Conservation (phyloP, 2,797 vertebrate genomes). For the Peromyscus nudipes region DNA sequence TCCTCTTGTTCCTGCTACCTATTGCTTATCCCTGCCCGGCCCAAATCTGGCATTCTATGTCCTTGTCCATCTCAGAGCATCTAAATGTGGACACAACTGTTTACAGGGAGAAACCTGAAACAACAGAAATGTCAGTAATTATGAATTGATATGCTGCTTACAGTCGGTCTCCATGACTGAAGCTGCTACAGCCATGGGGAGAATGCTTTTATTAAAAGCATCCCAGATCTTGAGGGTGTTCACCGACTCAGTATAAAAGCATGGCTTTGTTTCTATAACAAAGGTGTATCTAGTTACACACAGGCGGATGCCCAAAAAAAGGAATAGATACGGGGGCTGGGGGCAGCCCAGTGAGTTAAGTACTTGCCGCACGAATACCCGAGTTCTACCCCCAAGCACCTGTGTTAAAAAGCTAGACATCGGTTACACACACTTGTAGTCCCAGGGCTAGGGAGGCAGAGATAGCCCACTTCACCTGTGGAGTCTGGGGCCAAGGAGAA, state of each 20-base stretch:
- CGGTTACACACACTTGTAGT: accelerated
- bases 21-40: accelerated
- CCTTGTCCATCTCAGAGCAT: neutral
- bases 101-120: neutral
- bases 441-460: neutral
- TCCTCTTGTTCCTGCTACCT: accelerated
- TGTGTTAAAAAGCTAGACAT: neutral
- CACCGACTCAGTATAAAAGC: accelerated
- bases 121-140: accelerated
- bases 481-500: neutral
- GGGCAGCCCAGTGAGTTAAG: neutral
- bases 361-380: neutral
- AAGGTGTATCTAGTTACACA: neutral
- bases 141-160: neutral
- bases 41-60: neutral
- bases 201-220: neutral
- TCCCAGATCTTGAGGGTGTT: accelerated
- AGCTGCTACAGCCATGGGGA: neutral
- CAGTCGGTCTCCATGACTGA: accelerated
- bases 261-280: neutral
- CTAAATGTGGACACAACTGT: neutral
- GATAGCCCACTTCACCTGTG: neutral
- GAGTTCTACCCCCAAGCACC: neutral
- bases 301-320: neutral
- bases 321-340: neutral